Conservation (phyloP, 2,797 vertebrate species). For the Prunella strophiata region DNA sequence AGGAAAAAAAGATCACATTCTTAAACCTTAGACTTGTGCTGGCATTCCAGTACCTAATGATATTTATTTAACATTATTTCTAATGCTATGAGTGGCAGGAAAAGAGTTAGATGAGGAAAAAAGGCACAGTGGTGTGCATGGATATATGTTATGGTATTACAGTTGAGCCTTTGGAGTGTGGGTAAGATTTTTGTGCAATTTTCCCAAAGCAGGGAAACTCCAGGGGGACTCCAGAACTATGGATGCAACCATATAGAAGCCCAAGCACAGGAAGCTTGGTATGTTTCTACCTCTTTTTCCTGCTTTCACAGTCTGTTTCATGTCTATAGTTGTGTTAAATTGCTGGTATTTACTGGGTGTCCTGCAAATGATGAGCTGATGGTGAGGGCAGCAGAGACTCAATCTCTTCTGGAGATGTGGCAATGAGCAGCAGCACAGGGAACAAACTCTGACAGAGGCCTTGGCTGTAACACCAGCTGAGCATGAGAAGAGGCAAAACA, state of each 20-base stretch:
- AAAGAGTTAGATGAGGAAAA: neutral
- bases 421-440: neutral
- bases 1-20: neutral
- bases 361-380: neutral
- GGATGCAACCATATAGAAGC: accelerated
- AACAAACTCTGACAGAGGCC: neutral
- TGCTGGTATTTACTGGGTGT: neutral
- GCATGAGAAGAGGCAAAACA: neutral
- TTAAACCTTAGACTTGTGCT: neutral
- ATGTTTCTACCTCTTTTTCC: neutral
- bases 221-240: neutral
- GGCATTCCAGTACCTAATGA: neutral
- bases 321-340: neutral
- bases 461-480: neutral
- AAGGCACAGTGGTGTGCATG: neutral
- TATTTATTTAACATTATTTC: neutral
- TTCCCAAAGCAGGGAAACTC: neutral
- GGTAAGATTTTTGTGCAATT: neutral
- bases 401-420: accelerated
- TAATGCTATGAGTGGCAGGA: neutral
- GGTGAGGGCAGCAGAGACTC: neutral
- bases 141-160: neutral
- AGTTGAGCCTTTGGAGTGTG: neutral
- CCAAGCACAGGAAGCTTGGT: neutral
- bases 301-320: neutral